Conservation (phyloP, 1,140 invertebrate species). For the Pristionchus pacificus region DNA sequence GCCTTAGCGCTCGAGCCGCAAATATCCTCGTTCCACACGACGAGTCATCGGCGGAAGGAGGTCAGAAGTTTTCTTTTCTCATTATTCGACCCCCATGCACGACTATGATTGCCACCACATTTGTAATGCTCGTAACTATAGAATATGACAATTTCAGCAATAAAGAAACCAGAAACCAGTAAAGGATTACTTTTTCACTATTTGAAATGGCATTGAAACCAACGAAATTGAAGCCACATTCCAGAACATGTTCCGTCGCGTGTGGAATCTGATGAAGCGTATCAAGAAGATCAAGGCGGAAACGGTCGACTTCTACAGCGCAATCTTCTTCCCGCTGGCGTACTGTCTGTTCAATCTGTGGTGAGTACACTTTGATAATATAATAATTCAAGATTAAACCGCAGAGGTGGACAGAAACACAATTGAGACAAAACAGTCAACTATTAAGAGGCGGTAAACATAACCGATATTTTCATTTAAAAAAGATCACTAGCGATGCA, state of each 20-base stretch:
- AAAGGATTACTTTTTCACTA: background rate
- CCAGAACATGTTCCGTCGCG: constrained; percentile 5
- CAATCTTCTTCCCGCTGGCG: constrained; percentile 55
- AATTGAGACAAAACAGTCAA: no score
- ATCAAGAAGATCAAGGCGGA: constrained; percentile 16
- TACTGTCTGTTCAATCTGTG: constrained; percentile 54
- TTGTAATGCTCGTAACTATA: background rate
- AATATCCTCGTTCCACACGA: background rate
- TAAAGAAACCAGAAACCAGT: background rate
- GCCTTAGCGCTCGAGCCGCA: background rate
- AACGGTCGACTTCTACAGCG: constrained; percentile 41
- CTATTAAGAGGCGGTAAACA: no score
- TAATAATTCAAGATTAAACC: no score
- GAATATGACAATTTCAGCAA: background rate
- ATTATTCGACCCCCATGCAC: background rate
- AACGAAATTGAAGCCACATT: background rate
- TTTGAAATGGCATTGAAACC: constrained; percentile 6
- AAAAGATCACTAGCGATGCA: no score
- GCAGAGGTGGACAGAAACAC: no score
- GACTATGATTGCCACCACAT: background rate
- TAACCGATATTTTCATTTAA: no score
- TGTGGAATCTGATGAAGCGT: constrained; percentile 13
- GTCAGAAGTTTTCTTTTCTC: background rate
- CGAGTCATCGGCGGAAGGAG: background rate
- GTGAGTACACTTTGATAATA: constrained; percentile 19